Evolutionary conservation across 1,140 invertebrate species (phyloP), one percentile per base, ranked within the genome.

Genomic region (Probaryconus sp.): DNA sequence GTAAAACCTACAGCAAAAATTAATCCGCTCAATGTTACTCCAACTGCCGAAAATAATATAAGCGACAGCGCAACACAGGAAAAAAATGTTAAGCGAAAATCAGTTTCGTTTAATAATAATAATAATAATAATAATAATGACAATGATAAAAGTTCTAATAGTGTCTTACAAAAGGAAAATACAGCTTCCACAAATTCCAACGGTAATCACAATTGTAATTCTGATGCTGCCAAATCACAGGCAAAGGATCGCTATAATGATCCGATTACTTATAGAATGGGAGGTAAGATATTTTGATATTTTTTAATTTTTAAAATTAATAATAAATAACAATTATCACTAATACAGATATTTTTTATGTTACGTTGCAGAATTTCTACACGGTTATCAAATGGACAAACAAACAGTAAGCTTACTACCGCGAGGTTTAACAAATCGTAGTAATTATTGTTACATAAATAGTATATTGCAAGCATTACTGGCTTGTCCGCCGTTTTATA

Each of bases 381-480:
- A 89, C 0, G 91, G 89, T 72, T 93, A 94, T 81, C 90, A 91
- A 76, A 89, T 95, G 75, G 93, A 95, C 77, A 92, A 94, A 82
- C 89, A 91, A 47, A 89, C 92, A 1, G 90, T 94, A 9, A 91
- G 92, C 50, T 84, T 97, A n/a, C n/a, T 94, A 79, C 96, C 96
- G 0, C 91, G 96, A 48, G 96, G 96, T 5, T 89, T 98, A 9
- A 94, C 92, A 26, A 98, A 98, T 87, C 91, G 93, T 45, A 95
- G 94, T 40, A 98, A 98, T 89, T 98, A 96, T 88, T 98, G 97
- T 87, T 98, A 98, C 80, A 95, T 97, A 17, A 98, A 98, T 88
- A 95, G 96, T 18, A 95, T 94, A 56, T 87, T 96, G 24, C 95
- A 97, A 89, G 96, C 96, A 0, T 87, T 98, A 42, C 88, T 98